Base-by-base conservation (phyloP, 2,888 invertebrate genomes). In the Emmelina monodactyla region DNA sequence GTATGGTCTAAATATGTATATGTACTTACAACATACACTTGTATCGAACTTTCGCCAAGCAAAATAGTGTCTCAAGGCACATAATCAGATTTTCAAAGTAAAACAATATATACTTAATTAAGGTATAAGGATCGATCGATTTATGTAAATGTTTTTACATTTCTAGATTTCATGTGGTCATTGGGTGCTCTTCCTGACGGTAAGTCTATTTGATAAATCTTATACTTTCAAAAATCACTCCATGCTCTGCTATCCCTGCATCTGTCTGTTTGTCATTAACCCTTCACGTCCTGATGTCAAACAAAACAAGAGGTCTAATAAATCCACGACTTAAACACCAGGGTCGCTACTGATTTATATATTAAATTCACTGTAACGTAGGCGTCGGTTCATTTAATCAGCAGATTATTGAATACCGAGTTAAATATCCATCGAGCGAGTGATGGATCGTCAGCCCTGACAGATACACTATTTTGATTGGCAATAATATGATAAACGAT, bases 141-240 rank as follows among this genome's bases (percentile, higher is more conserved):
- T 79, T 76, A 79, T 76, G 76, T 75, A 78, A 78, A 76, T 80
- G 69, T 79, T 81, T 81, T 81, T 81, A 79, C 83, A 82, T 83
- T 85, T 91, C 84, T 91, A 94, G 94, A 94, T 92, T 94, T 94
- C 89, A 94, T 94, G 93, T 94, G 94, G 94, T 94, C 94, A 83
- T 89, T 94, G 89, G 94, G 94, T 87, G 92, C 93, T 85, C 89
- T 94, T 86, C 94, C 94, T 84, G 94, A 94, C 86, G 94, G 94
- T 94, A 86, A 92, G 92, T 89, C 66, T 39, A 54, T 56, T 62
- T 43, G 53, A 50, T 54, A 59, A 55, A 62, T 64, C 65, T 58
- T 64, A 59, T 64, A 67, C 62, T 52, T 55, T 46, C 40, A 51
- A 62, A 62, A 59, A 58, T 66, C 65, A 67, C 60, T 51, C 55